phyloP scores from a whole-genome alignment of 53 echinoderm and acorn worm species.

The Crossaster papposus region DNA sequence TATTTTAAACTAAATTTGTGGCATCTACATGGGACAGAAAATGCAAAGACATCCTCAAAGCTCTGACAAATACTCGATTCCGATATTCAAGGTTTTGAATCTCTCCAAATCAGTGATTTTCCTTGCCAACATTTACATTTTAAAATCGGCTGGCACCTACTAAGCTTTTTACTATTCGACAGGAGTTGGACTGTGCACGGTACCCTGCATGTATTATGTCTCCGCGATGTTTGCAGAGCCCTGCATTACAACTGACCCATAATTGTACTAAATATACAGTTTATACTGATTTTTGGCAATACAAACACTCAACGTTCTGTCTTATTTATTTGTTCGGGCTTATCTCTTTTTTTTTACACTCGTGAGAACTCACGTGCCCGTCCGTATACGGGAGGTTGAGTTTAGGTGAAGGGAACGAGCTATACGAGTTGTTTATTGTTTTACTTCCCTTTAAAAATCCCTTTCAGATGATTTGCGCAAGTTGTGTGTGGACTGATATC shows the following conservation, averaged over 20 bases:
- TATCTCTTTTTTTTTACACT: slow-evolving; percentile 14
- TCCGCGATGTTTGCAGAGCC: background rate
- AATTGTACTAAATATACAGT: slow-evolving; percentile 53
- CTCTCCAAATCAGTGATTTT: too few relatives aligned
- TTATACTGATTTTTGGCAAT: slow-evolving; percentile 36
- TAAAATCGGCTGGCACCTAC: too few relatives aligned
- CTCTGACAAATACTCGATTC: too few relatives aligned
- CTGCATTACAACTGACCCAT: slow-evolving; percentile 20
- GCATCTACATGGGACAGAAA: too few relatives aligned
- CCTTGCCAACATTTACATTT: too few relatives aligned
- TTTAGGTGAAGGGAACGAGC: background rate
- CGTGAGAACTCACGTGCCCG: slow-evolving; percentile 17
- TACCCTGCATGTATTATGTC: too few relatives aligned
- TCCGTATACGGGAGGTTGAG: background rate
- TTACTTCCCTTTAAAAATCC: background rate
- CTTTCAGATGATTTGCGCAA: background rate
- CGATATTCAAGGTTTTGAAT: too few relatives aligned
- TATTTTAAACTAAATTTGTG: too few relatives aligned
- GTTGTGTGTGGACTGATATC: background rate
- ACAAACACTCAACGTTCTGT: slow-evolving; percentile 41
- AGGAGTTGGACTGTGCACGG: too few relatives aligned
- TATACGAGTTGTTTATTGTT: background rate
- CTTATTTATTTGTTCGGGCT: slow-evolving; percentile 31
- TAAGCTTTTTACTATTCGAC: too few relatives aligned
- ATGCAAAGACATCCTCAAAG: too few relatives aligned